Evolutionary conservation across 2,797 vertebrate genomes (phyloP), one percentile per base, ranked within the genome.

Genomic region (Notamacropus eugenii): DNA sequence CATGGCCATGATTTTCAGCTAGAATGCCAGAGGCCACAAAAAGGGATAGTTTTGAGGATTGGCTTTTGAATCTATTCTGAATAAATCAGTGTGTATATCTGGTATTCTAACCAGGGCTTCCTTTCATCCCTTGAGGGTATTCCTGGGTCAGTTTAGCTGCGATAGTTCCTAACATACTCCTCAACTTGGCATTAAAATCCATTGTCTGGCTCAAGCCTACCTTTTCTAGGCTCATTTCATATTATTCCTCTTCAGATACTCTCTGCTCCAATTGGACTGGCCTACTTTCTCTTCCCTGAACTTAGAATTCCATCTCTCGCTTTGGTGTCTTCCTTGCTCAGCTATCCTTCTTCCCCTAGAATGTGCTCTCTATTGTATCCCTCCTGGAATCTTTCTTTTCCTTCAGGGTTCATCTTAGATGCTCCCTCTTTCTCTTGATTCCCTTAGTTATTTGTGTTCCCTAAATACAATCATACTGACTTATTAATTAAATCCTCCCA

Each of bases 11-110:
- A 97, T 95, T 97, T 97, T 95, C 93, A 94, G 92, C 62, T 29
- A 1, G 91, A 22, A 74, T 93, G 93, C 91, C 97, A 97, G 94
- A 90, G 96, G 22, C 16, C 93, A 96, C 92, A 50, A 52, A 94
- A 87, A 87, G 95, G 31, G 46, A 92, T 92, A 52, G 46, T 55
- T 94, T 87, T 97, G 96, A 96, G 97, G 97, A 54, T 96, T 98
- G 97, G 96, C 46, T 92, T 87, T 91, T 34, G 56, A 92, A 82
- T 11, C 40, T 91, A 90, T 95, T 56, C 95, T 95, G n/a, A 27
- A 95, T 95, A 95, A 93, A 59, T 59, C 93, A n/a, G 34, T 82
- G 54, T 67, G 92, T 91, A n/a, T 19, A 94, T 29, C 95, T 97
- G 90, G 90, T 40, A 54, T 92, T 67, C 55, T 97, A 92, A 92